A percentile compares a stretch with the other conserved stretches of the same genome.
These are phyloP conservation scores for Caenorhabditis macrosperma DNA, from an alignment of 2,888 invertebrate species.

Conservation along the genomic window DNA sequence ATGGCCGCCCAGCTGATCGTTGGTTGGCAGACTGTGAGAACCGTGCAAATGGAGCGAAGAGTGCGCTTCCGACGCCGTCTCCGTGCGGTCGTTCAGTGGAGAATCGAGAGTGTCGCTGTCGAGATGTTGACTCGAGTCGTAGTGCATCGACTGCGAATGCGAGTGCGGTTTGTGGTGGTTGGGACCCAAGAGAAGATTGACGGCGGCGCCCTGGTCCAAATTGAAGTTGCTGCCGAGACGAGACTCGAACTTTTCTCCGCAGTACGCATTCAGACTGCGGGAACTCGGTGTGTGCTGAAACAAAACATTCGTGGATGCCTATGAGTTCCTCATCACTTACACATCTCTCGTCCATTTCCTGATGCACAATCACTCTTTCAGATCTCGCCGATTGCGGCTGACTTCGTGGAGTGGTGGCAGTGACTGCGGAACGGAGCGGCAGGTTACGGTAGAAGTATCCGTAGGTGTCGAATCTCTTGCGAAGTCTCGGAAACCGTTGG, in stretches of 20 bases:
- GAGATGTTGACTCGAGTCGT: conserved; percentile 31
- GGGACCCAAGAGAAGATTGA: conserved; percentile 48
- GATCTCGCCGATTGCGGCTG: conserved; percentile 26
- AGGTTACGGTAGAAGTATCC: conserved; percentile 70
- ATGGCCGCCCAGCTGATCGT: neutral
- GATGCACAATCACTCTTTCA: conserved; percentile 8
- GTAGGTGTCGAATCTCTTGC: conserved; percentile 80
- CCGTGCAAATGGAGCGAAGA: neutral
- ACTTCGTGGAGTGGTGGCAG: conserved; percentile 17
- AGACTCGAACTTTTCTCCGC: conserved; percentile 62
- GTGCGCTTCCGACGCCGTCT: neutral
- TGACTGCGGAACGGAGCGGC: conserved; percentile 35
- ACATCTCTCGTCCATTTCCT: conserved; percentile 49
- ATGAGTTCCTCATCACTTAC: conserved; percentile 12
- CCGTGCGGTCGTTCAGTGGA: conserved; percentile 1
- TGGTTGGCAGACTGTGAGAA: conserved; percentile 8
- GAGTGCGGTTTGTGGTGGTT: conserved; percentile 18
- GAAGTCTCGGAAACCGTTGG: conserved; percentile 82
- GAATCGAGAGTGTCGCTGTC: conserved; percentile 30
- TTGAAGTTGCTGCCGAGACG: conserved; percentile 67
- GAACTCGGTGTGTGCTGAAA: conserved; percentile 45
- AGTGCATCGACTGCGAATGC: neutral
- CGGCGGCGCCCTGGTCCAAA: conserved; percentile 56
- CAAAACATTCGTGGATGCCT: neutral
- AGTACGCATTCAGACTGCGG: conserved; percentile 19